Evolutionary conservation across 2,797 vertebrate genomes (phyloP).

Genomic region (Hyperoplus lanceolatus): DNA sequence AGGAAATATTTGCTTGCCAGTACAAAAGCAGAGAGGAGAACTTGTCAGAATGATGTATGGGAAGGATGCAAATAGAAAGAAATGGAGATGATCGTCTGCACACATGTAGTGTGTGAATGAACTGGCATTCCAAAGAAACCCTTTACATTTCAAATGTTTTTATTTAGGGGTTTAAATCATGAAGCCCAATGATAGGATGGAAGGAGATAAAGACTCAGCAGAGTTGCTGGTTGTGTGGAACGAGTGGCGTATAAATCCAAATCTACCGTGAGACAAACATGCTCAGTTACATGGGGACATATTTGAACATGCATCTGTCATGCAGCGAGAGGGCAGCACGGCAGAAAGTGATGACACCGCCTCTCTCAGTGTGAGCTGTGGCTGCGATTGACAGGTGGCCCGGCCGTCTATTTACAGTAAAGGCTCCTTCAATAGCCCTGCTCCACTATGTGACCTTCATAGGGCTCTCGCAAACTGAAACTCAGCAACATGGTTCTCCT

Average conservation of each 20-base stretch:
- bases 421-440: constrained; percentile 72
- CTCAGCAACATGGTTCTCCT: constrained; percentile 52
- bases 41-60: constrained; percentile 52
- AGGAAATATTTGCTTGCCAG: background rate
- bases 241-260: background rate
- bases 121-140: constrained; percentile 38
- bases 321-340: background rate
- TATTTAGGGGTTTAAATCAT: background rate
- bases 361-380: constrained; percentile 34
- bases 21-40: constrained; percentile 1
- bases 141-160: constrained; percentile 6
- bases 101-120: constrained; percentile 7
- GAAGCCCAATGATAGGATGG: background rate
- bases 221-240: background rate
- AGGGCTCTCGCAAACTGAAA: constrained; percentile 65
- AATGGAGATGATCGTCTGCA: constrained; percentile 43
- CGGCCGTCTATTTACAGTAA: constrained; percentile 80
- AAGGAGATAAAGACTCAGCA: background rate
- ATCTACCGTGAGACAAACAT: background rate
- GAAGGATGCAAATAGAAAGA: constrained; percentile 63
- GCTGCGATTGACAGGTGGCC: constrained; percentile 72
- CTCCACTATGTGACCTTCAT: constrained; percentile 82
- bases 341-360: constrained; percentile 58
- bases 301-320: constrained; percentile 26
- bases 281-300: constrained; percentile 1